Conservation (phyloP, 2,888 invertebrate genomes). For the Scaptomyza reducta region DNA sequence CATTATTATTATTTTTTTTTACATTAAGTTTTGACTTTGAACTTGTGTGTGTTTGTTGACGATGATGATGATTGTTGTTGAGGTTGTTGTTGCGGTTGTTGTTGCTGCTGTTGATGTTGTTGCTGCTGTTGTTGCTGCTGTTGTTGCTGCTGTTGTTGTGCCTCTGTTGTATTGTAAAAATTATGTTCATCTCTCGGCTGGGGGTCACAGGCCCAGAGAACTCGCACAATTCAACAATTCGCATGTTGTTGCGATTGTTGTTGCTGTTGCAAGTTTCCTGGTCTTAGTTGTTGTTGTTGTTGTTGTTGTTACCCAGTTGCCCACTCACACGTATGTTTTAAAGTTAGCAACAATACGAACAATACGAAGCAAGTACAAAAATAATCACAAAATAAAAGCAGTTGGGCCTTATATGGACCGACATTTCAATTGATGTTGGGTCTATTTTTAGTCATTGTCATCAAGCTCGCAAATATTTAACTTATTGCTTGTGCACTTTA, state of each 20-base stretch:
- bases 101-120: constrained; percentile 1
- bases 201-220: constrained; percentile 22
- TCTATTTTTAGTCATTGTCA: constrained; percentile 79
- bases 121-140: neutral
- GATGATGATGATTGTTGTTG: neutral
- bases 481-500: constrained; percentile 36
- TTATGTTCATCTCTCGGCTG: constrained; percentile 10
- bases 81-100: constrained; percentile 23
- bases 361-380: constrained; percentile 6
- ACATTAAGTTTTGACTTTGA: constrained; percentile 59
- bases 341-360: constrained; percentile 69
- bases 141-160: constrained; percentile 11
- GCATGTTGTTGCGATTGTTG: neutral
- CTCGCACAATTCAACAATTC: constrained; percentile 18
- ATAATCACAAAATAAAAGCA: constrained; percentile 22
- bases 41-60: constrained; percentile 38
- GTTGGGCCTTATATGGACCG: constrained; percentile 65
- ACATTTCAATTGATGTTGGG: constrained; percentile 76
- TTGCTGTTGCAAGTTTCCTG: constrained; percentile 43
- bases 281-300: constrained; percentile 14
- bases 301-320: constrained; percentile 43
- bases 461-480: constrained; percentile 56
- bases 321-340: constrained; percentile 64
- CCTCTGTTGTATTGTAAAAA: neutral
- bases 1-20: too few species aligned